Evolutionary conservation across 2,797 vertebrate species (phyloP).

Genomic region (Bufotes viridis): DNA sequence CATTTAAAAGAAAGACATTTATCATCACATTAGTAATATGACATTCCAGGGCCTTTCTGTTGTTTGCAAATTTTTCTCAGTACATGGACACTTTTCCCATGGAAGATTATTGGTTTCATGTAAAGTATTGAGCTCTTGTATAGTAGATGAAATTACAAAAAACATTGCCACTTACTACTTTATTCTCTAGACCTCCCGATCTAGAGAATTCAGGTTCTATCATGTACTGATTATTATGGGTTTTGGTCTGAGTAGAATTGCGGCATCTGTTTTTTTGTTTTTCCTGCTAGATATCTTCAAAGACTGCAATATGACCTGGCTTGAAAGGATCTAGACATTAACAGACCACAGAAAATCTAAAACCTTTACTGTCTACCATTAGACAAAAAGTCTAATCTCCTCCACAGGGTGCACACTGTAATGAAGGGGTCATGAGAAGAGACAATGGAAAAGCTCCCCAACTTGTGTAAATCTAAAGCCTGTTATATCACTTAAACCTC

Average conservation of each 20-base stretch:
- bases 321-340: slow-evolving; percentile 48
- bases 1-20: too few species aligned
- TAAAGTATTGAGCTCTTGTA: neutral
- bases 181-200: neutral
- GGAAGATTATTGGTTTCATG: neutral
- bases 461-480: neutral
- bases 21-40: too few species aligned
- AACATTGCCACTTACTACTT: neutral
- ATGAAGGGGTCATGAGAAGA: slow-evolving; percentile 32
- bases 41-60: too few species aligned
- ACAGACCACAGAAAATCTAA: slow-evolving; percentile 42
- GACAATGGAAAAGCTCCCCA: slow-evolving; percentile 14
- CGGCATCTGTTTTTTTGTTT: slow-evolving; percentile 60
- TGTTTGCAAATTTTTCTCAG: too few species aligned
- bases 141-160: neutral
- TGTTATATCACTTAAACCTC: neutral
- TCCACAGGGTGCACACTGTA: neutral
- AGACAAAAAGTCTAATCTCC: slow-evolving; percentile 30
- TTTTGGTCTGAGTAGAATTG: neutral
- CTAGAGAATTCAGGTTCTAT: neutral
- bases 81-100: neutral
- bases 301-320: slow-evolving; percentile 54
- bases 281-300: slow-evolving; percentile 54
- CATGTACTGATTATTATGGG: neutral
- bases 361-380: slow-evolving; percentile 7